Conservation (phyloP, 1,140 invertebrate genomes). For the Grapholita molesta region DNA sequence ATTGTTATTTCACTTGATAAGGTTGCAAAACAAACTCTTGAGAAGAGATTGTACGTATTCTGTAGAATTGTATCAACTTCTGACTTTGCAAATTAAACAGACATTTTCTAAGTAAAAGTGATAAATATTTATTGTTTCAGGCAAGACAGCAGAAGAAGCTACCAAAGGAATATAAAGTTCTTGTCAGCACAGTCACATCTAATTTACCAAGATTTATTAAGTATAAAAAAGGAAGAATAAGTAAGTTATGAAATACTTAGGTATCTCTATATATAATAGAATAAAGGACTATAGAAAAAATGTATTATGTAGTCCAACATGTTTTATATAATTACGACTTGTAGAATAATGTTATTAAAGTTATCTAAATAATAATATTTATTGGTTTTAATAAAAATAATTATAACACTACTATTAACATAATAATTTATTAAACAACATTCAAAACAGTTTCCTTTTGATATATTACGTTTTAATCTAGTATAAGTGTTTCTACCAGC, state of each 20-base stretch:
- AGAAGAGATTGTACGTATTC: no score
- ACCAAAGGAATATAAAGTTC: constrained; percentile 81
- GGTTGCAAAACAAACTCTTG: no score
- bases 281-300: not conserved
- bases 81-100: no score
- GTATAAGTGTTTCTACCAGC: not conserved
- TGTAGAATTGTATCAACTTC: no score
- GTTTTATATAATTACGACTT: constrained; percentile 18
- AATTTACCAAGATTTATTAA: constrained; percentile 86
- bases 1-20: no score
- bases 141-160: constrained; percentile 81
- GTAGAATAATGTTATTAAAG: constrained; percentile 18
- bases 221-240: constrained; percentile 78
- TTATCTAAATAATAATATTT: constrained; percentile 17
- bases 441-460: not conserved
- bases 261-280: no score
- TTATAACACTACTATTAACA: not conserved
- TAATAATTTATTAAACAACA: constrained; percentile 41
- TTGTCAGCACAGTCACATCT: constrained; percentile 83
- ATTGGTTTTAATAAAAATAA: not conserved
- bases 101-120: no score
- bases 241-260: constrained; percentile 40
- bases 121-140: no score
- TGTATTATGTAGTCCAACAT: constrained; percentile 23
- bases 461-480: not conserved